Conservation (phyloP, 2,888 invertebrate species). For the Eupithecia exiguata region DNA sequence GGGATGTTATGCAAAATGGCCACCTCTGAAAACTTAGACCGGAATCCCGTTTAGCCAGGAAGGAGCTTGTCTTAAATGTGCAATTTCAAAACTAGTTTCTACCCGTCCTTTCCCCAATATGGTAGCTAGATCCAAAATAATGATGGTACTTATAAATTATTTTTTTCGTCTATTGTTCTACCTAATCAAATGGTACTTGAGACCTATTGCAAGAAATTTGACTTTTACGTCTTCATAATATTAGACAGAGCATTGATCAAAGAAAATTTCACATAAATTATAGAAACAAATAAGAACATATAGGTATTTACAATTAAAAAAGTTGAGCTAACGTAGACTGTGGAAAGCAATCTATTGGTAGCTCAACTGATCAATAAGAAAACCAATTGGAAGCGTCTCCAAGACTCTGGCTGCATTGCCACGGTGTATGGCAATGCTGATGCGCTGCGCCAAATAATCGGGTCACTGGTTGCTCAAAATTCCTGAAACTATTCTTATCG, state of each 20-base stretch:
- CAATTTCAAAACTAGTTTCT: background rate
- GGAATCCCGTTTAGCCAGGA: background rate
- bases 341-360: too few species aligned
- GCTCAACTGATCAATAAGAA: too few species aligned
- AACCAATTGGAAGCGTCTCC: background rate
- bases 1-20: slow-evolving; percentile 50
- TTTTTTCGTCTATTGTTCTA: background rate
- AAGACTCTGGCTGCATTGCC: background rate
- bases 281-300: background rate
- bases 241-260: background rate
- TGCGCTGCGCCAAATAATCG: background rate
- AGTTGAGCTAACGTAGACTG: too few species aligned
- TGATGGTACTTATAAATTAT: background rate
- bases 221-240: background rate
- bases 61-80: background rate
- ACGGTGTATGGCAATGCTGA: background rate
- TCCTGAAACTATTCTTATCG: too few species aligned
- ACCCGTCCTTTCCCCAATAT: background rate
- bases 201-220: background rate
- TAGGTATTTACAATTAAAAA: too few species aligned
- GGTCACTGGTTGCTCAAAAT: too few species aligned
- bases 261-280: background rate
- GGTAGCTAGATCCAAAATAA: background rate
- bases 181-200: background rate
- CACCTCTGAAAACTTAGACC: slow-evolving; percentile 30